Evolutionary conservation across 1,140 invertebrate genomes (phyloP).

Genomic region (Trinorchestia longiramus): DNA sequence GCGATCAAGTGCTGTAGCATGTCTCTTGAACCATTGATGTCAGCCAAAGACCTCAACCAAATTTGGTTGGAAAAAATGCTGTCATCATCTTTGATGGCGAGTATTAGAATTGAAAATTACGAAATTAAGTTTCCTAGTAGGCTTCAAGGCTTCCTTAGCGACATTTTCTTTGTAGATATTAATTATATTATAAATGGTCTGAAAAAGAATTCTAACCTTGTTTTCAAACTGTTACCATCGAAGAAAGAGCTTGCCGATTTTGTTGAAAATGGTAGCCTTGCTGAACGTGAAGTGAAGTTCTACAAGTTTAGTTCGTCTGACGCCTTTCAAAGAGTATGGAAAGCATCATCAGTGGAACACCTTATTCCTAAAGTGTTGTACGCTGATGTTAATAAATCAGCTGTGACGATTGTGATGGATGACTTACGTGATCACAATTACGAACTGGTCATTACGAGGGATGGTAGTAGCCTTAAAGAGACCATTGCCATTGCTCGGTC

Average conservation of each 20-base stretch:
- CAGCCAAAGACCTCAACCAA: not conserved
- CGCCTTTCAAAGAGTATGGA: not conserved
- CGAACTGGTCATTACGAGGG: slow-evolving; percentile 16
- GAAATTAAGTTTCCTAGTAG: not conserved
- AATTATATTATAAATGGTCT: not conserved
- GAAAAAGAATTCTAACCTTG: not conserved
- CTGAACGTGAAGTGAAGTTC: slow-evolving; percentile 47
- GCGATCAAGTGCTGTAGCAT: not conserved
- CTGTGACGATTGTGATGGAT: slow-evolving; percentile 49
- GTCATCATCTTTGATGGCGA: not conserved
- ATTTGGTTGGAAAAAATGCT: slow-evolving; percentile 20
- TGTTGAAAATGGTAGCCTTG: not conserved
- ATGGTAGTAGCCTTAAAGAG: slow-evolving; percentile 9
- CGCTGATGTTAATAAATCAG: not conserved
- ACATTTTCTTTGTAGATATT: not conserved
- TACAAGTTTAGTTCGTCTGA: slow-evolving; percentile 48
- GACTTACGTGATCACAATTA: slow-evolving; percentile 43
- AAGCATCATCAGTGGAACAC: not conserved
- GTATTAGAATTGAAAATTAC: not conserved
- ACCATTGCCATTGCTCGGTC: slow-evolving; percentile 24
- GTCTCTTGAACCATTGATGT: not conserved
- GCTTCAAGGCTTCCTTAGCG: slow-evolving; percentile 8
- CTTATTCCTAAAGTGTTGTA: slow-evolving; percentile 38
- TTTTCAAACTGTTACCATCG: slow-evolving; percentile 22
- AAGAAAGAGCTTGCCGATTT: slow-evolving; percentile 15